Conservation (phyloP, 2,888 invertebrate genomes). For the Torymus texanus region DNA sequence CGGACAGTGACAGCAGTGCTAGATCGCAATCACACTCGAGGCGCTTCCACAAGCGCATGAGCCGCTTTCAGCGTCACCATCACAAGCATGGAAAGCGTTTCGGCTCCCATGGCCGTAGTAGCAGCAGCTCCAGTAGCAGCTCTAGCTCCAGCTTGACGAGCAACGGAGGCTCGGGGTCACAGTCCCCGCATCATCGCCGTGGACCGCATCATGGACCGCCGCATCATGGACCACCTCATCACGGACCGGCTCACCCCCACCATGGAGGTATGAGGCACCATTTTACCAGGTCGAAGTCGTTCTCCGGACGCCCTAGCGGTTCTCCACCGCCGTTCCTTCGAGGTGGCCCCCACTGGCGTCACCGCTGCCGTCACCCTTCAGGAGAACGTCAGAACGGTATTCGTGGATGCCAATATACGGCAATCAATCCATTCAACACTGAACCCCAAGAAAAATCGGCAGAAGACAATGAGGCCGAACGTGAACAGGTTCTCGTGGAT, state of each 20-base stretch:
- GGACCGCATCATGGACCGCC: background rate
- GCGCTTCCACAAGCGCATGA: background rate
- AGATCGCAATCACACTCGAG: constrained; percentile 23
- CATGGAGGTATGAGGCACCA: background rate
- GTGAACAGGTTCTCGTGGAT: background rate
- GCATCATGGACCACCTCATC: background rate
- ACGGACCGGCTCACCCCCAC: background rate
- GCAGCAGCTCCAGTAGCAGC: background rate
- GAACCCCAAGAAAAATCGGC: background rate
- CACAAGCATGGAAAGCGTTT: background rate
- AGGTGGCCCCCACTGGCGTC: background rate
- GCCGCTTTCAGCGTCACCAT: background rate
- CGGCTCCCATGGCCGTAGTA: background rate
- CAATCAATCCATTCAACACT: background rate
- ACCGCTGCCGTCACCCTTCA: background rate
- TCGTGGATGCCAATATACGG: background rate
- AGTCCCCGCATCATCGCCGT: background rate
- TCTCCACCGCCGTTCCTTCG: background rate
- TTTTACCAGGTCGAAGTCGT: constrained; percentile 25
- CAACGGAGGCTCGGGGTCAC: constrained; percentile 27
- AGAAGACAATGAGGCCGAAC: background rate
- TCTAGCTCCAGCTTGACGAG: constrained; percentile 12
- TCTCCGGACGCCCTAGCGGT: background rate
- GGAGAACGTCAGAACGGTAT: background rate
- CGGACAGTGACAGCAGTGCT: background rate